Conservation (phyloP, 2,113 vertebrate genomes). For the Sapayoa aenigma region DNA sequence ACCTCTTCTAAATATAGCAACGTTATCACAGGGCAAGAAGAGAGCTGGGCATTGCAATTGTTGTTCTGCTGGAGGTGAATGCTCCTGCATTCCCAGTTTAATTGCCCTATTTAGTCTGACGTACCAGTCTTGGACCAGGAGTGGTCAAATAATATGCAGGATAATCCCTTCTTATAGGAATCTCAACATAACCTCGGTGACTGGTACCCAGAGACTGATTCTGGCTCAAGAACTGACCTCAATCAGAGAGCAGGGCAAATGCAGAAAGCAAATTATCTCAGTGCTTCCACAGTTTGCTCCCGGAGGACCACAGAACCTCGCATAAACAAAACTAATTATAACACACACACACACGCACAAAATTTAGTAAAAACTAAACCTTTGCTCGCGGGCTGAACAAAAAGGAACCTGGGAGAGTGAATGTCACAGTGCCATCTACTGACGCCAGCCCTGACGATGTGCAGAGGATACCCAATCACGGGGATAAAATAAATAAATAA, state of each 20-base stretch:
- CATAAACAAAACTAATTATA: slow-evolving; percentile 70
- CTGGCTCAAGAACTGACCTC: slow-evolving; percentile 61
- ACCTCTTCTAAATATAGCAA: background rate
- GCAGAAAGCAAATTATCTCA: slow-evolving; percentile 56
- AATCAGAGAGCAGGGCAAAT: slow-evolving; percentile 46
- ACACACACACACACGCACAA: background rate
- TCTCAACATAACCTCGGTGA: slow-evolving; percentile 15
- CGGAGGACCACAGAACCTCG: slow-evolving; percentile 50
- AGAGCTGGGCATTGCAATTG: background rate
- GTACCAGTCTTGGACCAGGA: background rate
- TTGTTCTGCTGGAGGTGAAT: background rate
- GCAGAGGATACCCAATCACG: background rate
- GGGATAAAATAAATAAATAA: slow-evolving; percentile 14
- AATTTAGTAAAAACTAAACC: background rate
- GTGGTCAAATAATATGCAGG: background rate
- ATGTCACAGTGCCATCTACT: slow-evolving; percentile 69
- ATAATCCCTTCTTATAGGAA: slow-evolving; percentile 36
- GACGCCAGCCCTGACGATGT: background rate
- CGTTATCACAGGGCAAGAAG: background rate
- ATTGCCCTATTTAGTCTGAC: background rate
- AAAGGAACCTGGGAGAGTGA: slow-evolving; percentile 20
- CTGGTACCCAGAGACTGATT: slow-evolving; percentile 46
- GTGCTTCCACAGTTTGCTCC: slow-evolving; percentile 59
- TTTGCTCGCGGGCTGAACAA: slow-evolving; percentile 10
- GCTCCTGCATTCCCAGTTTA: background rate